Base-by-base conservation (phyloP, 2,888 invertebrate genomes). In the Apodemia zela region DNA sequence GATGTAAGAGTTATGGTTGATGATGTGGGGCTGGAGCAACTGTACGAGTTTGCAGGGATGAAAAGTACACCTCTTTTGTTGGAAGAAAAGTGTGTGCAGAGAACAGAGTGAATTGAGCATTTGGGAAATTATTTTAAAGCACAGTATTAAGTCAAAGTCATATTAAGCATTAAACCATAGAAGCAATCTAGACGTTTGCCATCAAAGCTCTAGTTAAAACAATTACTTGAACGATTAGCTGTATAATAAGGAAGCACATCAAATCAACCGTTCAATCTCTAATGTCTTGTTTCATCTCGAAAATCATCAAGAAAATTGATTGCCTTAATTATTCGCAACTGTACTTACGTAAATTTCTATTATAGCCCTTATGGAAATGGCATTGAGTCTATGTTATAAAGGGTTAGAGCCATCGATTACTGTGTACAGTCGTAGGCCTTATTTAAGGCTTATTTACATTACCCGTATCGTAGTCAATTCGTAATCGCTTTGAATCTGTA, bases 401-500 rank as follows among this genome's bases (percentile, higher is more conserved):
- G 0, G 51, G 21, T 25, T 54, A 15, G 5, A 25, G 4, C 25
- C 7, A 25, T 54, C 25, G 54, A 54, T 54, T 54, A 54, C 25
- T 18, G 54, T 54, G n/a, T 45, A 42, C 62, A 63, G 45, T 58
- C 38, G 35, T 59, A 59, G 59, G 45, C 62, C 59, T 59, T 63
- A 59, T 63, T 63, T 63, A 59, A 63, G 62, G 33, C 62, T 63
- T 63, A 63, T 63, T 63, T 63, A 63, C 62, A 63, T 63, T 63
- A 63, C 62, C 62, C 47, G 62, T 58, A 33, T 63, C 58, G 42
- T 1, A 13, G 38, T 47, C 59, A 58, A 59, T 63, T 63, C 21
- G 62, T 63, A 63, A 63, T 63, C 58, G 58, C 47, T 63, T 63
- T 63, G 47, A 63, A 59, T 59, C 59, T 33, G 58, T 63, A 59